Base-by-base conservation (phyloP, 2,797 vertebrate species). In the Sebastes miniatus region DNA sequence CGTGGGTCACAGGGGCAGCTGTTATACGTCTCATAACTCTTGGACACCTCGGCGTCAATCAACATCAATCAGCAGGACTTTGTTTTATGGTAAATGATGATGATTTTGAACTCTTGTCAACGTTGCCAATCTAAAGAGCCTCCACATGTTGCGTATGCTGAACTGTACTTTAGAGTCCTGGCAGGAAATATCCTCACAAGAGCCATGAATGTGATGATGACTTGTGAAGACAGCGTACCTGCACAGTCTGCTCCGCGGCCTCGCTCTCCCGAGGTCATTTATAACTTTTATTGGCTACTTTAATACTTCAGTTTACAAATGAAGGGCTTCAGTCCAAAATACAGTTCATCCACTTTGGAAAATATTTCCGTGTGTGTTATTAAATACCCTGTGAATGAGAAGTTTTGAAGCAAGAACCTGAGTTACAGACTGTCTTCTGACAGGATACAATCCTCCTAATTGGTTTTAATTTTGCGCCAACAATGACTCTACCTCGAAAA, bases 131-230 rank as follows among this genome's bases (percentile, higher is more conserved):
- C 68, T 25, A 74, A 86, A 84, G 77, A 86, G 80, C n/a, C 57
- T 81, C 77, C 76, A 78, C 31, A 72, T 81, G 85, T 66, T 77
- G 74, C 62, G 39, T 64, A 69, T 22, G 62, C 56, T 79, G 77
- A 73, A 76, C 83, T 79, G 78, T 54, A 62, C 88, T 88, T 87
- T 85, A 73, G 69, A 82, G 22, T 57, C 77, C 76, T 90, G 91
- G 91, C 87, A 85, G 80, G 54, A 84, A 80, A 77, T 56, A 80
- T 89, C 70, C 89, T 90, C 88, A 24, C 31, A 83, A 86, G 89
- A 89, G 81, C 79, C 80, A 65, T 85, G 76, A 84, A 80, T 3
- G 76, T 58, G 83, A 56, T 56, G 85, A 88, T 77, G 89, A 88
- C 84, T 83, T 47, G 79, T 77, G 82, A 77, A 85, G 88, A 85